Conservation (phyloP, 2,888 invertebrate species). For the Geotrupes spiniger region DNA sequence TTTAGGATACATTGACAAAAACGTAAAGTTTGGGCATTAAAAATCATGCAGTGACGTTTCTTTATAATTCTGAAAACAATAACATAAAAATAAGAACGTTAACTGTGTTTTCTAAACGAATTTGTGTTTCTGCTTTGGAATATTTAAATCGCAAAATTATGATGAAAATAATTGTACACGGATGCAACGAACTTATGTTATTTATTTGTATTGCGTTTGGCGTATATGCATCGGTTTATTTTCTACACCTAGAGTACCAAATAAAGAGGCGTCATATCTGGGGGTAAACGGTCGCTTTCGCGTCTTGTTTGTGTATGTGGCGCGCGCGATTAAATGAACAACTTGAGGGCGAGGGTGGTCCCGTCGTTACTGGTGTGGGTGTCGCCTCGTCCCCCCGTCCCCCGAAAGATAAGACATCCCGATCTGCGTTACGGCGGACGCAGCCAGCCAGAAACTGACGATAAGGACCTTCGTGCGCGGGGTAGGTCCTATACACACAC, state of each 20-base stretch:
- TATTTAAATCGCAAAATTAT: too few relatives aligned
- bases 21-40: too few relatives aligned
- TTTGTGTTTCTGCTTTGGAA: too few relatives aligned
- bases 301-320: slow-evolving; percentile 23
- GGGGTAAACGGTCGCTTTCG: slow-evolving; percentile 15
- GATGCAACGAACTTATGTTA: too few relatives aligned
- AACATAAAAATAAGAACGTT: too few relatives aligned
- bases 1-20: too few relatives aligned
- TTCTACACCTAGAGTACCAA: slow-evolving; percentile 4
- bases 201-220: too few relatives aligned
- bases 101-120: too few relatives aligned
- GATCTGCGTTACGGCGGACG: slow-evolving; percentile 47
- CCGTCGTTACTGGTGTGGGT: slow-evolving; percentile 26
- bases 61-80: too few relatives aligned
- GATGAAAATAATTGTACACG: too few relatives aligned
- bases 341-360: slow-evolving; percentile 18
- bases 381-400: slow-evolving; percentile 33
- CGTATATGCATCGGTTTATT: too few relatives aligned
- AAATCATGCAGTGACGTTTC: too few relatives aligned
- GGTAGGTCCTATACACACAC: slow-evolving; percentile 25
- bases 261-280: slow-evolving; percentile 8
- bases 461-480: slow-evolving; percentile 47
- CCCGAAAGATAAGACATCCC: slow-evolving; percentile 48
- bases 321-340: slow-evolving; percentile 22
- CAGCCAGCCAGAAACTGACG: slow-evolving; percentile 52